phyloP scores from a whole-genome alignment of 2,113 vertebrate genomes.

The Lathamus discolor region DNA sequence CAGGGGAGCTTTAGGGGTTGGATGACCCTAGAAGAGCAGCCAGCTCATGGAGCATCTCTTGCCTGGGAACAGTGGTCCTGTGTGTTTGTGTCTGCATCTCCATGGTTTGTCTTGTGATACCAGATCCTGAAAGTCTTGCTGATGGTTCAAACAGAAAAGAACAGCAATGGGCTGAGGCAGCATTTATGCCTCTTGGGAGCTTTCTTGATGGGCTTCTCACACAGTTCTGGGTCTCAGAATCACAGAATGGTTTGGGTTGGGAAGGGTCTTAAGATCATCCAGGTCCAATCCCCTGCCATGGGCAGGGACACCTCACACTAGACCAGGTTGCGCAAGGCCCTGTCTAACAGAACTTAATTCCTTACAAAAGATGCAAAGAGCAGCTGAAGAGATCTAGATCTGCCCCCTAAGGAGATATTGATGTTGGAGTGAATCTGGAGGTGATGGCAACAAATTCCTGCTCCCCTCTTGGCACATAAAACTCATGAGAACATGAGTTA shows the following conservation, averaged over 20 bases:
- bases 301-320: not conserved
- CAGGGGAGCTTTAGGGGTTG: not conserved
- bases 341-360: not conserved
- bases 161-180: not conserved
- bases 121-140: not conserved
- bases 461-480: fast-evolving
- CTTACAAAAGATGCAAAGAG: not conserved
- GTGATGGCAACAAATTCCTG: not conserved
- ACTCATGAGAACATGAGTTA: not conserved
- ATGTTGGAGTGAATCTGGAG: not conserved
- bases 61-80: too few relatives aligned
- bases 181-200: not conserved
- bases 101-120: fast-evolving
- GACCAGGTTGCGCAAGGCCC: not conserved
- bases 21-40: not conserved
- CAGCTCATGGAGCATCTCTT: not conserved
- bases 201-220: fast-evolving
- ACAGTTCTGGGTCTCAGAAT: not conserved
- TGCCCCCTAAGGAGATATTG: not conserved
- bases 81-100: not conserved
- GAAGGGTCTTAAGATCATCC: not conserved
- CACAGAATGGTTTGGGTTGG: not conserved
- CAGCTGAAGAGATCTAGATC: not conserved
- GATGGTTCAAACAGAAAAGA: not conserved
- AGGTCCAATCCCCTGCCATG: not conserved